These are phyloP conservation scores for Zaprionus inermis DNA, from an alignment of 1,140 invertebrate species.

Conservation along the genomic window DNA sequence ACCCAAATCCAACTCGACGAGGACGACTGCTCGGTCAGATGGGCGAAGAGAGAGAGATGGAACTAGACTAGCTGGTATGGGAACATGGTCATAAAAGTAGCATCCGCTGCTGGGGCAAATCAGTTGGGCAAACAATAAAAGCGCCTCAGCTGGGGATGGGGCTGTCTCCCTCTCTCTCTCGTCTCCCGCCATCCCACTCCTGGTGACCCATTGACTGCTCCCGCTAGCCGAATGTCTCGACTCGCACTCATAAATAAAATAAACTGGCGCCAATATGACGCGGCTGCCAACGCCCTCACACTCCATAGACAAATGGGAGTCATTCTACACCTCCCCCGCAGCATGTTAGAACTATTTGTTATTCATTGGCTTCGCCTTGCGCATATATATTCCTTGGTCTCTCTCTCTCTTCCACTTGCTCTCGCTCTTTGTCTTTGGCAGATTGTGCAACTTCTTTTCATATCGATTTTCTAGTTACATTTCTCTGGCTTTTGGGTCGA, in stretches of 20 bases:
- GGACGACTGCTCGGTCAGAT: not conserved
- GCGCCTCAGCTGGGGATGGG: not conserved
- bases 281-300: conserved; percentile 38
- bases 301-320: not conserved
- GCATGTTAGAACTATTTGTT: conserved; percentile 52
- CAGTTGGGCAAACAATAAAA: conserved; percentile 72
- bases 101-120: conserved; percentile 50
- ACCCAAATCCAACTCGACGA: conserved; percentile 69
- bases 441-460: conserved; percentile 61
- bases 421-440: conserved; percentile 7
- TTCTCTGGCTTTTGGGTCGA: conserved; percentile 73
- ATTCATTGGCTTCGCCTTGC: conserved; percentile 72
- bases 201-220: conserved; percentile 41
- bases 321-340: not conserved
- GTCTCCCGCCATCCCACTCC: not conserved
- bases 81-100: conserved; percentile 59
- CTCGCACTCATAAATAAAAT: conserved; percentile 75
- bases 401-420: conserved; percentile 10
- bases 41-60: not conserved
- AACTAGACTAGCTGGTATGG: not conserved
- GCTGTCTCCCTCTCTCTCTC: not conserved
- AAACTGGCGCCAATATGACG: conserved; percentile 79
- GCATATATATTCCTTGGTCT: conserved; percentile 27
- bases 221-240: conserved; percentile 51
- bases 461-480: conserved; percentile 74